Conservation (phyloP, 37 sponge, comb jelly and placozoan genomes). For the Amphimedon queenslandica region DNA sequence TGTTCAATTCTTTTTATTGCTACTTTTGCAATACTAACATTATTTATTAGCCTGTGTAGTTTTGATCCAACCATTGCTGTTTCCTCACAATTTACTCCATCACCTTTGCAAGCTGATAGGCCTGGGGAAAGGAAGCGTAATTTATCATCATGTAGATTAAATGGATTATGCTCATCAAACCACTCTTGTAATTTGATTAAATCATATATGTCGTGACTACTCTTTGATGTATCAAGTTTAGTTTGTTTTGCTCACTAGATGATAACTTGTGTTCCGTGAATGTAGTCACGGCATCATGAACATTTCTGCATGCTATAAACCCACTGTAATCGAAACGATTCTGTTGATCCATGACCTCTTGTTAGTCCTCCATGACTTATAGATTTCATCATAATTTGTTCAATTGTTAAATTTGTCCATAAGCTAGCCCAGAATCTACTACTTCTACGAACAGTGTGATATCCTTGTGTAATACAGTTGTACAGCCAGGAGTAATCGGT, state of each 20-base stretch:
- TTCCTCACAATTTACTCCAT: conserved; percentile 17
- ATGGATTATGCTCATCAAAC: conserved; percentile 38
- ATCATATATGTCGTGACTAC: conserved; percentile 31
- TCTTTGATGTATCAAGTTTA: conserved; percentile 20
- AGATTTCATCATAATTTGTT: conserved; percentile 39
- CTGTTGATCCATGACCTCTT: conserved; percentile 36
- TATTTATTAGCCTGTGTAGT: conserved; percentile 7
- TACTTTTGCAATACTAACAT: not conserved
- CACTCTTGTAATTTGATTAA: conserved; percentile 32
- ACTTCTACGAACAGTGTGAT: conserved; percentile 29
- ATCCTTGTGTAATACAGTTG: conserved; percentile 27
- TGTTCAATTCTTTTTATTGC: conserved; percentile 27
- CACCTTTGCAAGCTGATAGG: conserved; percentile 29
- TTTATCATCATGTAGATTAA: conserved; percentile 14
- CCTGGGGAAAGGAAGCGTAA: conserved; percentile 12
- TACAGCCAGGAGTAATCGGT: conserved; percentile 12
- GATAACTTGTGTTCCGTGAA: conserved; percentile 8
- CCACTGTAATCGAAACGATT: conserved; percentile 22
- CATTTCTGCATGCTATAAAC: conserved; percentile 35
- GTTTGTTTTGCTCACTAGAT: conserved; percentile 24
- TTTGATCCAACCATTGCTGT: conserved; percentile 12
- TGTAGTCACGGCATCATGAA: conserved; percentile 43
- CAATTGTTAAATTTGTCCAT: conserved; percentile 31
- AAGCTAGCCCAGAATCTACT: conserved; percentile 33
- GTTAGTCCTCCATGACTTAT: conserved; percentile 29